These are phyloP conservation scores for Diploscapter pachys DNA, from an alignment of 1,140 invertebrate genomes.

Conservation along the genomic window DNA sequence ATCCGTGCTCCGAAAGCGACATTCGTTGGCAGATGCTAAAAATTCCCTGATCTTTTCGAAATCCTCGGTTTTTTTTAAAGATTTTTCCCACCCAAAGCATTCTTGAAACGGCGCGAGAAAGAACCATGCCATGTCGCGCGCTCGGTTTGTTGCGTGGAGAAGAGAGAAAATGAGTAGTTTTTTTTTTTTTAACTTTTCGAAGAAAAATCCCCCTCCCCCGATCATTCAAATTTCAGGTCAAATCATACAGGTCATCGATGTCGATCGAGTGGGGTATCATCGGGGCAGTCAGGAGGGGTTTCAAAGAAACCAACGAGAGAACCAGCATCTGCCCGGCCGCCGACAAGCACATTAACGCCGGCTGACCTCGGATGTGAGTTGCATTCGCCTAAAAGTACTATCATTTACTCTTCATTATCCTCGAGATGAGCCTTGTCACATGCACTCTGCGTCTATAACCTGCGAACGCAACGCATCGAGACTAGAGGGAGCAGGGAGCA, in stretches of 20 bases:
- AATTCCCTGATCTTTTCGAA: background rate
- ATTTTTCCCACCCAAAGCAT: conserved; percentile 1
- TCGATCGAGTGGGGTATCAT: conserved; percentile 54
- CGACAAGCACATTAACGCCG: conserved; percentile 47
- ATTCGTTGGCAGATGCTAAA: conserved; percentile 50
- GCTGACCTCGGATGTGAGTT: conserved; percentile 55
- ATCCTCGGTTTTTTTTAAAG: background rate
- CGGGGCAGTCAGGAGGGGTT: conserved; percentile 34
- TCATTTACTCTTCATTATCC: too few species aligned
- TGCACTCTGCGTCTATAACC: too few species aligned
- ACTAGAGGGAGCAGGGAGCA: too few species aligned
- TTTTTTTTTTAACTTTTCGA: too few species aligned
- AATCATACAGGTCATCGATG: conserved; percentile 54
- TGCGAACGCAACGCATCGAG: too few species aligned
- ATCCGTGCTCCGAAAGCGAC: conserved; percentile 55
- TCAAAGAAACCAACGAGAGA: conserved; percentile 50
- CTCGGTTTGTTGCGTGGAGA: too few species aligned
- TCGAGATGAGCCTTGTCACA: too few species aligned
- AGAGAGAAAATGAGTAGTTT: too few species aligned
- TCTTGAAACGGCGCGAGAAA: conserved; percentile 4
- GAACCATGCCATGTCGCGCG: conserved; percentile 2
- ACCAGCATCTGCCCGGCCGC: conserved; percentile 50
- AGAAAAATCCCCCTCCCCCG: too few species aligned
- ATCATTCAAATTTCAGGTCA: conserved; percentile 1
- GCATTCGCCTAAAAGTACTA: conserved; percentile 33